Conservation (phyloP, 1,140 invertebrate species). For the Pseudomyrmex cubaensis region DNA sequence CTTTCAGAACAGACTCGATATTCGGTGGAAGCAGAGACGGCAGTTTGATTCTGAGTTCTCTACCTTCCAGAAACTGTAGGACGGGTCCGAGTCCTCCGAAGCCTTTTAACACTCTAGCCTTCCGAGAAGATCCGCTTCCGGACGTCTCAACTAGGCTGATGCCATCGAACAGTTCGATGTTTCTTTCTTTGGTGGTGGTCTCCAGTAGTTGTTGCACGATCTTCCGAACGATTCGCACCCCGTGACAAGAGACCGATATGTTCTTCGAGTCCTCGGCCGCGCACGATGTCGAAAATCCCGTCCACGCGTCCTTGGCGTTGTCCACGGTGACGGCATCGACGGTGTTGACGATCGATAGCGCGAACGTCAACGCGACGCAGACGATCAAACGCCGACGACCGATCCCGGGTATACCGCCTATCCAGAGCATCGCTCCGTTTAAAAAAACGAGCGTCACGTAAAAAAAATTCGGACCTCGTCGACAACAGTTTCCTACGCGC, state of each 20-base stretch:
- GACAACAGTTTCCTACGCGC: not conserved
- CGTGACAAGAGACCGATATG: conserved; percentile 84
- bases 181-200: conserved; percentile 76
- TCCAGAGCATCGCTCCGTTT: conserved; percentile 35
- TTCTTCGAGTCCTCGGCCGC: conserved; percentile 77
- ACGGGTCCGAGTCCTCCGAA: conserved; percentile 86
- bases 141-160: conserved; percentile 86
- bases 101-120: conserved; percentile 84
- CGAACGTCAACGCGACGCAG: conserved; percentile 35
- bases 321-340: not conserved
- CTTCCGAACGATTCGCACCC: conserved; percentile 83
- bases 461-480: not conserved
- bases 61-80: conserved; percentile 88
- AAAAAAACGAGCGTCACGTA: conserved; percentile 9
- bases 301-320: conserved; percentile 70
- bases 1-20: conserved; percentile 75
- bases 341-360: not conserved
- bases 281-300: conserved; percentile 77
- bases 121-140: conserved; percentile 77
- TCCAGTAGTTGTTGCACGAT: conserved; percentile 84
- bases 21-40: conserved; percentile 86
- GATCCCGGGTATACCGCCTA: not conserved
- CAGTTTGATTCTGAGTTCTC: conserved; percentile 90
- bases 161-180: conserved; percentile 87
- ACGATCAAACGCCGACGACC: conserved; percentile 22